Conservation (phyloP, 2,888 invertebrate genomes). For the Apodemia zela region DNA sequence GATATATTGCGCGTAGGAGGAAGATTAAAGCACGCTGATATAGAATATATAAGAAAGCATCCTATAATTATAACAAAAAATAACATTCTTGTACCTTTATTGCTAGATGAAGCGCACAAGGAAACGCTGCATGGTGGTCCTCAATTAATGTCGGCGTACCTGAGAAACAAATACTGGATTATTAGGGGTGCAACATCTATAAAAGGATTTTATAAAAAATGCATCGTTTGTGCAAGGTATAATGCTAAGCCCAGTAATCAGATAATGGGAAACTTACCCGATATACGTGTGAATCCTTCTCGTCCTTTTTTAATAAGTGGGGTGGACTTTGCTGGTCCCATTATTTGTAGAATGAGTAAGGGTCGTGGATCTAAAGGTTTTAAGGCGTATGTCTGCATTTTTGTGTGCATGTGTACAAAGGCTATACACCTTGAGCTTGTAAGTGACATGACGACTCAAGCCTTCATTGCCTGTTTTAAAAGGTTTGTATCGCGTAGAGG, state of each 20-base stretch:
- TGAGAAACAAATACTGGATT: too few species aligned
- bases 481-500: conserved; percentile 21
- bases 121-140: neutral
- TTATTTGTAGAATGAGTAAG: neutral
- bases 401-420: conserved; percentile 5
- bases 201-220: neutral
- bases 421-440: conserved; percentile 20
- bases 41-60: neutral
- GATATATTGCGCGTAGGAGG: neutral
- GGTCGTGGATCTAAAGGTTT: neutral
- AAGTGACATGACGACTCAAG: conserved; percentile 12
- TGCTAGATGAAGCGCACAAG: too few species aligned
- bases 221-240: neutral
- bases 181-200: neutral
- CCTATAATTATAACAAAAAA: too few species aligned
- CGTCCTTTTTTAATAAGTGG: neutral
- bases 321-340: neutral
- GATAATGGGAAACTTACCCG: neutral
- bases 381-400: neutral
- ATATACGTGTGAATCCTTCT: neutral
- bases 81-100: too few species aligned
- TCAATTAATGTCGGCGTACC: too few species aligned
- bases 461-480: conserved; percentile 18
- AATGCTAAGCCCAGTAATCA: neutral
- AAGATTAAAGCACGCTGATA: neutral